Conservation (phyloP, 1,140 invertebrate genomes). For the Theocolax elegans region DNA sequence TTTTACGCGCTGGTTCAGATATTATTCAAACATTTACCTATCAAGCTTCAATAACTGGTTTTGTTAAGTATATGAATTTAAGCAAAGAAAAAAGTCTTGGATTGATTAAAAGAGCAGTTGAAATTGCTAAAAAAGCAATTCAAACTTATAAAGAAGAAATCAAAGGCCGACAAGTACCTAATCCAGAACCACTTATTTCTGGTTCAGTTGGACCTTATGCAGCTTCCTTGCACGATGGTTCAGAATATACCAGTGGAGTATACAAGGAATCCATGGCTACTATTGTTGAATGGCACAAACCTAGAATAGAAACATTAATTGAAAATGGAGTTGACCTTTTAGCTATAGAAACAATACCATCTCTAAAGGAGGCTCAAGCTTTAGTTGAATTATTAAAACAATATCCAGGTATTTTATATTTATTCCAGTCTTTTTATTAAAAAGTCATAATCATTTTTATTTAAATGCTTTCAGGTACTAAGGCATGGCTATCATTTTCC, state of each 20-base stretch:
- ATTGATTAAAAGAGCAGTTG: slow-evolving; percentile 79
- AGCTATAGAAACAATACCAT: slow-evolving; percentile 92
- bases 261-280: slow-evolving; percentile 79
- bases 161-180: slow-evolving; percentile 45
- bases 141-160: slow-evolving; percentile 70
- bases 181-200: slow-evolving; percentile 73
- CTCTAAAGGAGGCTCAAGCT: slow-evolving; percentile 82
- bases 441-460: no score
- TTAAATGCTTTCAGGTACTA: slow-evolving; percentile 60
- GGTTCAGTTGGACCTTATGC: slow-evolving; percentile 94
- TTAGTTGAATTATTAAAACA: slow-evolving; percentile 80
- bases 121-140: slow-evolving; percentile 75
- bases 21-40: slow-evolving; percentile 90
- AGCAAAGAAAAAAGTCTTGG: slow-evolving; percentile 73
- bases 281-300: slow-evolving; percentile 84
- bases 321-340: slow-evolving; percentile 84
- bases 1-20: slow-evolving; percentile 83
- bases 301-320: slow-evolving; percentile 79
- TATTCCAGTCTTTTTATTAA: no score
- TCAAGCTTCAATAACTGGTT: slow-evolving; percentile 86
- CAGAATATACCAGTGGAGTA: slow-evolving; percentile 85
- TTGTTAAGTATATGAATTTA: slow-evolving; percentile 77
- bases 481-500: slow-evolving; percentile 87
- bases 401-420: slow-evolving; percentile 68
- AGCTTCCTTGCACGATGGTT: slow-evolving; percentile 87